Base-by-base conservation (phyloP, 1,140 invertebrate genomes). In the Sitophilus oryzae region DNA sequence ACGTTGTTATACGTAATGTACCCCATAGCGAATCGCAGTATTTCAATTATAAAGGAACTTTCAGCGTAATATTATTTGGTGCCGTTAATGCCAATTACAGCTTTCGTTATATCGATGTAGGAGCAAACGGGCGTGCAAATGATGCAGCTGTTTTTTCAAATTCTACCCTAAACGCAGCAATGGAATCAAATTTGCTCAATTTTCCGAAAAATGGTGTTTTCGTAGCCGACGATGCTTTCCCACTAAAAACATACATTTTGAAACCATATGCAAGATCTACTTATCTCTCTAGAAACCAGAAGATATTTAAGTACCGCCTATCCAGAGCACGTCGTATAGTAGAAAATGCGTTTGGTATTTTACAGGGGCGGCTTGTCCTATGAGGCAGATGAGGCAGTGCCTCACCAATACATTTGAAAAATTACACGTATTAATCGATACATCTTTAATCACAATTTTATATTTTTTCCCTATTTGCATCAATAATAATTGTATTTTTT, bases 1-100 rank as follows among this genome's bases (percentile, higher is more conserved):
- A 64, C 40, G 38, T 59, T 40, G 38, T 56, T 0, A 52, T 64
- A 52, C 46, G 51, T 52, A 46, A 52, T 60, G 52, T 38, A 1
- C 9, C 18, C 23, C 55, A 69, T n/a, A 53, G 42, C 48, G 70
- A 72, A 44, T 61, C 64, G 10, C 38, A 60, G 10, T 76, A 62
- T 64, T 70, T 66, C 41, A 74, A 73, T 56, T 71, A 73, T 41
- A 74, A 74, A 50, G 36, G 59, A 42, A 40, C 48, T 54, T 72
- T 63, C 46, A 68, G 63, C 19, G 48, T 68, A 9, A 66, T 73
- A 23, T 52, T 75, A 16, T 59, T 73, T 41, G 71, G 67, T n/a
- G 30, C 66, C 61, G 20, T 67, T 19, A 71, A 72, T 52, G 62
- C 62, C 4, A 57, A 70, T 35, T 73, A 68, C 50, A 60, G 60